phyloP scores from a whole-genome alignment of 1,140 invertebrate genomes.

The Polypedilum vanderplanki region DNA sequence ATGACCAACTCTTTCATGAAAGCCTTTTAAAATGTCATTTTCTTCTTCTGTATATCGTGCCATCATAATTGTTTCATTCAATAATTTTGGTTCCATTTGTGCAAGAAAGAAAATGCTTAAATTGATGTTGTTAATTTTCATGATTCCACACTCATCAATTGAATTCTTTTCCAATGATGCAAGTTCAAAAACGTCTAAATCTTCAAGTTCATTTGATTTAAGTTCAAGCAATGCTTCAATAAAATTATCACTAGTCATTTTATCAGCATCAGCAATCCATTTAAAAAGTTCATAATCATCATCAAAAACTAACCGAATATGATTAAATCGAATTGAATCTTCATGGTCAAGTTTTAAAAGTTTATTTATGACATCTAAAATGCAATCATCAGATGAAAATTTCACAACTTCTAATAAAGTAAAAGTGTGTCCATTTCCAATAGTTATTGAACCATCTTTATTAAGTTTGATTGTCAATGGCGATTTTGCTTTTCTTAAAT shows the following conservation, averaged over 20 bases:
- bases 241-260: background rate
- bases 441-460: background rate
- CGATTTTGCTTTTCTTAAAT: background rate
- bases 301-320: conserved; percentile 9
- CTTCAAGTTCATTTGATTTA: background rate
- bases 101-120: background rate
- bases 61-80: background rate
- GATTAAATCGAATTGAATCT: background rate
- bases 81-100: background rate
- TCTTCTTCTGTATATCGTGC: background rate
- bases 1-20: background rate
- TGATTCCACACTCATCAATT: background rate
- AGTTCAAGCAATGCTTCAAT: background rate
- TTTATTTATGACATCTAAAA: background rate
- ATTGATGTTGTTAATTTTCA: background rate
- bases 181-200: background rate
- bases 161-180: background rate
- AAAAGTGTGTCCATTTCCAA: background rate
- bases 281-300: background rate
- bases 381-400: background rate
- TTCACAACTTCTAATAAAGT: background rate
- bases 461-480: background rate
- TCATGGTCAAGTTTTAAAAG: background rate
- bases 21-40: background rate
- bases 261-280: background rate